These are phyloP conservation scores for Gasterosteus aculeatus DNA, from an alignment of 2,113 vertebrate genomes.

Conservation along the genomic window DNA sequence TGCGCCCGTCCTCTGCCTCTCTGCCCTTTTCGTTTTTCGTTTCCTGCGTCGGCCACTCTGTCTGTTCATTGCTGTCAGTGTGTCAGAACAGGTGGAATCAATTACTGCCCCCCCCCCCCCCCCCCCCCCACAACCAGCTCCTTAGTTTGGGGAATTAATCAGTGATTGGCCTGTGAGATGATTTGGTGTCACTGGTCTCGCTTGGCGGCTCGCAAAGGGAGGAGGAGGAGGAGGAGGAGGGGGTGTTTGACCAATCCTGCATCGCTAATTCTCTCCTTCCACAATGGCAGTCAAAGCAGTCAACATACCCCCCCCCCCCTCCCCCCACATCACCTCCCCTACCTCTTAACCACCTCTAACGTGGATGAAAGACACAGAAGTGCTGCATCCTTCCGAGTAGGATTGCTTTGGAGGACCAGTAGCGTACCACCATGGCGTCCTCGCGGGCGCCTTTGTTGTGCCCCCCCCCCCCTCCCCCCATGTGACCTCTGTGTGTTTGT, in stretches of 20 bases:
- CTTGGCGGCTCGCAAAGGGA: slow-evolving; percentile 43
- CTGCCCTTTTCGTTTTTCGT: slow-evolving; percentile 51
- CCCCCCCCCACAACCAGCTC: slow-evolving; percentile 55
- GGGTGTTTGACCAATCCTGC: slow-evolving; percentile 52
- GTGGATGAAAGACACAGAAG: slow-evolving; percentile 31
- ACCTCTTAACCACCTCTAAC: slow-evolving; percentile 59
- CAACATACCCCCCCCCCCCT: slow-evolving; percentile 25
- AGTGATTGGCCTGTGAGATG: slow-evolving; percentile 69
- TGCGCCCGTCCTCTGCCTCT: slow-evolving; percentile 28
- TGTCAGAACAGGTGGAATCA: slow-evolving; percentile 79
- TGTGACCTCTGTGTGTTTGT: slow-evolving; percentile 57
- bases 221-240: slow-evolving; percentile 34
- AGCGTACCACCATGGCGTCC: slow-evolving; percentile 41
- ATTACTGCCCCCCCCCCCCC: slow-evolving; percentile 71
- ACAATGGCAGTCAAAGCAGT: slow-evolving; percentile 33
- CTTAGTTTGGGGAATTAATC: slow-evolving; percentile 77
- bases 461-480: slow-evolving; percentile 32
- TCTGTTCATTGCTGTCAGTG: slow-evolving; percentile 59
- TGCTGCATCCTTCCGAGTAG: slow-evolving; percentile 8
- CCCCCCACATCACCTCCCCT: not conserved
- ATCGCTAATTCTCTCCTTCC: slow-evolving; percentile 63
- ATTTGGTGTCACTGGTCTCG: slow-evolving; percentile 59
- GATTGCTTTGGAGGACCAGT: not conserved
- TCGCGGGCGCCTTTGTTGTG: slow-evolving; percentile 45
- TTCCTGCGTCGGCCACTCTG: slow-evolving; percentile 20